A percentile compares a stretch with the other conserved stretches of the same genome.
These are phyloP conservation scores for Agrotis segetum DNA, from an alignment of 2,888 invertebrate species.

Conservation along the genomic window DNA sequence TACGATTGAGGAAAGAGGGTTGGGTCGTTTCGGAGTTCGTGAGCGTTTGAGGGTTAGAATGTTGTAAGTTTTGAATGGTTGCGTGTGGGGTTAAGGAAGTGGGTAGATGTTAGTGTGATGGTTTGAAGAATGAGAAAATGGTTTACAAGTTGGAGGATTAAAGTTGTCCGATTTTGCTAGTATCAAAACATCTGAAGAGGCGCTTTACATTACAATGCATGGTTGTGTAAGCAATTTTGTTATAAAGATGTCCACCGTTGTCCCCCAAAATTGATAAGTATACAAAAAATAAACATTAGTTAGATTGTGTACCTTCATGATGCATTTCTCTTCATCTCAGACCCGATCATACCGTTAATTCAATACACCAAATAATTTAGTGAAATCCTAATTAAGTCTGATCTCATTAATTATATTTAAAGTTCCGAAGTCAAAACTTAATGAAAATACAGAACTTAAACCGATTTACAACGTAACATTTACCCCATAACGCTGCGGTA, in stretches of 20 bases:
- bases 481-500: conserved; percentile 59
- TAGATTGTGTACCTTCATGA: no score
- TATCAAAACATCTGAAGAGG: neutral
- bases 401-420: neutral
- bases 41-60: conserved; percentile 67
- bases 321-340: no score
- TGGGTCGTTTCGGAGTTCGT: conserved; percentile 51
- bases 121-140: neutral
- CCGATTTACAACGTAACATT: conserved; percentile 37
- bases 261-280: no score
- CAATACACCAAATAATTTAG: no score
- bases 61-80: conserved; percentile 55
- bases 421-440: neutral
- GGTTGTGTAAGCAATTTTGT: neutral
- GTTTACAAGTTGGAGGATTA: neutral
- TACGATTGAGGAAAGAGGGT: conserved; percentile 79
- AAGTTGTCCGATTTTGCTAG: neutral
- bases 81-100: conserved; percentile 40
- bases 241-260: no score
- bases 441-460: conserved; percentile 10
- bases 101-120: neutral
- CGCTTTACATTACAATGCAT: neutral
- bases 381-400: neutral
- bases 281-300: no score
- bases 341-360: no score